These are phyloP conservation scores for Apamea sordens DNA, from an alignment of 2,888 invertebrate species.

Conservation along the genomic window DNA sequence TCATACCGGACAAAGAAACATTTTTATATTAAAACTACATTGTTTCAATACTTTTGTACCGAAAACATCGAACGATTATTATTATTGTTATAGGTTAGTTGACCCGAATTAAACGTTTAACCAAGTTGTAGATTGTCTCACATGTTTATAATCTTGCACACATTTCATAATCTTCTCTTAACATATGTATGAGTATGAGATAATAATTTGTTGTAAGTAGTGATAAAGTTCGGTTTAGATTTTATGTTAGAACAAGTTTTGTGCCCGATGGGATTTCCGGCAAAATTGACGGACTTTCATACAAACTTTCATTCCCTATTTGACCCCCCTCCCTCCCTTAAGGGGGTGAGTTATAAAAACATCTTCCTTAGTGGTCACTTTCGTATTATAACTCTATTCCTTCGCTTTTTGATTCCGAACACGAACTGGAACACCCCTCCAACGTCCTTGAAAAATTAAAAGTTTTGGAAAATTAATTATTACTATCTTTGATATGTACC, in stretches of 20 bases:
- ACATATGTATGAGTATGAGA: background rate
- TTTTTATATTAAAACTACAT: conserved; percentile 43
- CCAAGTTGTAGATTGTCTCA: background rate
- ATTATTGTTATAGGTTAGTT: conserved; percentile 34
- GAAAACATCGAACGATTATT: conserved; percentile 19
- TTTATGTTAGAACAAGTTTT: background rate
- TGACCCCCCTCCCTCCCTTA: too few species aligned
- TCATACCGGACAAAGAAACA: conserved; percentile 50
- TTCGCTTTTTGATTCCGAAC: background rate
- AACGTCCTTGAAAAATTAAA: accelerated
- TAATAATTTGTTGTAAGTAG: background rate
- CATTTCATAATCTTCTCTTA: background rate
- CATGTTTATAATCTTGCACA: background rate
- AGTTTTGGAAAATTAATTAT: background rate
- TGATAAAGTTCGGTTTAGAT: background rate
- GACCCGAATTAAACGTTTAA: conserved; percentile 26
- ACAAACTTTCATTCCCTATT: background rate
- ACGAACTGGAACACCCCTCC: background rate
- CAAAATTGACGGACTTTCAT: background rate
- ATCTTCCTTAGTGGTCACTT: background rate
- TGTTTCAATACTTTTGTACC: conserved; percentile 31
- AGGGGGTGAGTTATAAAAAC: background rate
- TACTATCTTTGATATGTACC: too few species aligned
- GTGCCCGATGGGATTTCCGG: background rate
- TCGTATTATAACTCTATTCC: background rate